phyloP scores from a whole-genome alignment of 2,113 vertebrate species.

The Corydoras maculifer region DNA sequence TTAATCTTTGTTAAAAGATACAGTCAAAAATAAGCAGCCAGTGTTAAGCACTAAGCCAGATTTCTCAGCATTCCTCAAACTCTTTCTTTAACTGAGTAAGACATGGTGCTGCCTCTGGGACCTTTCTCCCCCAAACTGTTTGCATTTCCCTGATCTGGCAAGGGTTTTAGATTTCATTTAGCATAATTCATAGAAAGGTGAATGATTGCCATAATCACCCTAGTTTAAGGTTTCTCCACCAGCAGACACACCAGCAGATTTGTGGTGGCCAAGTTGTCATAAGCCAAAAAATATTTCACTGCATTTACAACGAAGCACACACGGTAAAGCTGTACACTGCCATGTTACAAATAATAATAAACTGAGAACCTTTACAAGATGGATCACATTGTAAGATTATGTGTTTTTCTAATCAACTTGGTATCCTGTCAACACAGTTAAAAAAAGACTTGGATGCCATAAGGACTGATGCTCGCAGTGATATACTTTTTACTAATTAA shows the following conservation, averaged over 20 bases:
- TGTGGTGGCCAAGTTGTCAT: neutral
- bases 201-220: conserved; percentile 26
- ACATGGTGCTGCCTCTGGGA: conserved; percentile 23
- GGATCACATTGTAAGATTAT: neutral
- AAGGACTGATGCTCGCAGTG: too few relatives aligned
- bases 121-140: conserved; percentile 18
- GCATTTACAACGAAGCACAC: neutral
- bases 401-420: neutral
- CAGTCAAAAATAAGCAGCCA: too few relatives aligned
- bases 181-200: conserved; percentile 35
- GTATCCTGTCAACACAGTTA: too few relatives aligned
- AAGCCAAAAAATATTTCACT: neutral
- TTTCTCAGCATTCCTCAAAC: conserved; percentile 8
- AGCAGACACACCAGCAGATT: conserved; percentile 10
- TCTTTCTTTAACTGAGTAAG: conserved; percentile 10
- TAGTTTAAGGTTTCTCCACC: conserved; percentile 17
- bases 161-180: conserved; percentile 34
- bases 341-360: conserved; percentile 16
- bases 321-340: conserved; percentile 16
- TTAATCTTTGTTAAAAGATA: too few relatives aligned
- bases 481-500: too few relatives aligned
- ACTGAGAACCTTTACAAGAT: neutral
- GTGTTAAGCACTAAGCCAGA: neutral
- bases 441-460: too few relatives aligned
- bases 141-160: conserved; percentile 28